A percentile compares a stretch with the other conserved stretches of the same genome.
Evolutionary conservation across 2,797 vertebrate genomes (phyloP).

Genomic region (Gephyroberyx darwinii): DNA sequence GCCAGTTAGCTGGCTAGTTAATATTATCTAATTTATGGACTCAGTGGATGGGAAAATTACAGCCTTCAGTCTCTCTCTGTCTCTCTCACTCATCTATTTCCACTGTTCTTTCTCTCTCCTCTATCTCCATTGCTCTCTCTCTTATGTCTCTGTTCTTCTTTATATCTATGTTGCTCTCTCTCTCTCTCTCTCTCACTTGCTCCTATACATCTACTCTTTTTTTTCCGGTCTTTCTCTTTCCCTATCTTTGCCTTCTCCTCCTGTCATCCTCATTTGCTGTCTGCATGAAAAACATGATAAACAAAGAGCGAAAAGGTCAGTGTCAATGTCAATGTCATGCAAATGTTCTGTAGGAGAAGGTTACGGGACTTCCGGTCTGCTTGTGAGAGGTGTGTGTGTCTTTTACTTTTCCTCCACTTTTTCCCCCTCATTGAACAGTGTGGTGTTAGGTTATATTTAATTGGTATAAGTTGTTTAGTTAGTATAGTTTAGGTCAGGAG

Average conservation of each 20-base stretch:
- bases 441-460: too few species aligned
- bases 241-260: background rate
- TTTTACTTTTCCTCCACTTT: too few species aligned
- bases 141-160: background rate
- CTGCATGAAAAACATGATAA: background rate
- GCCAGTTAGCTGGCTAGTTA: conserved; percentile 2
- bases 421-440: too few species aligned
- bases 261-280: background rate
- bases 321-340: too few species aligned
- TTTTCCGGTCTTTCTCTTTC: conserved; percentile 1
- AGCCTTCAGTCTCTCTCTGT: background rate
- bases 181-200: conserved; percentile 17
- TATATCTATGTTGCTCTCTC: background rate
- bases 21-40: background rate
- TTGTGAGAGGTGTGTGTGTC: too few species aligned
- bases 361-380: background rate
- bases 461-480: too few species aligned
- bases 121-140: background rate
- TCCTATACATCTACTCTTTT: conserved; percentile 15
- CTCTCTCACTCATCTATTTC: background rate
- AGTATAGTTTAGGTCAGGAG: too few species aligned
- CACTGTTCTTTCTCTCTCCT: background rate
- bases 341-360: too few species aligned
- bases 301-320: background rate
- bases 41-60: conserved; percentile 11